A percentile compares a stretch with the other conserved stretches of the same genome.
Conservation (phyloP, 2,888 invertebrate species). For the Drosophila gaucha region DNA sequence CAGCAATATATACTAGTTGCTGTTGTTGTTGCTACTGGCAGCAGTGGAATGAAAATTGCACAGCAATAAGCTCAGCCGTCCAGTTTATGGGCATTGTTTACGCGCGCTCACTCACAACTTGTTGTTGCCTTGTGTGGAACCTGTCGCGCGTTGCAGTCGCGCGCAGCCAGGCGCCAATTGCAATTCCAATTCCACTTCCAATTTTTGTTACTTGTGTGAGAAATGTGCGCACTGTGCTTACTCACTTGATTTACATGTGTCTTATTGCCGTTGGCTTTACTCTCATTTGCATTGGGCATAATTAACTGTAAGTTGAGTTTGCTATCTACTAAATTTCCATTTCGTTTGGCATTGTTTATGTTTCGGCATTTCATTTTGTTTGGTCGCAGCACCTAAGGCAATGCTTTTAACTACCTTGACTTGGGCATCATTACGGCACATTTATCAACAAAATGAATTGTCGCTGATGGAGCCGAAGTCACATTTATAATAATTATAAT, state of each 20-base stretch:
- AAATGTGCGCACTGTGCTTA: constrained; percentile 47
- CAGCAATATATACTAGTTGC: constrained; percentile 1
- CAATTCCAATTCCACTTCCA: constrained; percentile 25
- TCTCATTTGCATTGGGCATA: constrained; percentile 50
- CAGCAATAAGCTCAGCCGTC: constrained; percentile 46
- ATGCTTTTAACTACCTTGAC: constrained; percentile 35
- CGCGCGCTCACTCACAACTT: constrained; percentile 48
- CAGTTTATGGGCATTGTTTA: constrained; percentile 72
- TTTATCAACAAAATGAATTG: constrained; percentile 32
- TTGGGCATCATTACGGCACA: constrained; percentile 31
- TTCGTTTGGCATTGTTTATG: constrained; percentile 31
- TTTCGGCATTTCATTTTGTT: constrained; percentile 41
- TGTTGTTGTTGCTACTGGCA: constrained; percentile 26
- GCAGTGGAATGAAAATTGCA: constrained; percentile 60
- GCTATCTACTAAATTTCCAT: constrained; percentile 29
- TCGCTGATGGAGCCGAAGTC: constrained; percentile 10
- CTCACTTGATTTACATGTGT: constrained; percentile 20
- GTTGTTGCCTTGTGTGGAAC: constrained; percentile 63
- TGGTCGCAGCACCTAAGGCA: constrained; percentile 15
- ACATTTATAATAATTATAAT: constrained; percentile 33
- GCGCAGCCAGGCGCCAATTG: constrained; percentile 44
- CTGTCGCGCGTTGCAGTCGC: constrained; percentile 32
- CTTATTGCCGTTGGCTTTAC: constrained; percentile 16
- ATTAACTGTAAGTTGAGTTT: constrained; percentile 24
- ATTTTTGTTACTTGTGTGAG: constrained; percentile 25